Percentiles rank a stretch among this genome's conserved stretches.
These are phyloP conservation scores for Chlorodrepanis virens DNA, from an alignment of 2,113 vertebrate species.

Conservation along the genomic window DNA sequence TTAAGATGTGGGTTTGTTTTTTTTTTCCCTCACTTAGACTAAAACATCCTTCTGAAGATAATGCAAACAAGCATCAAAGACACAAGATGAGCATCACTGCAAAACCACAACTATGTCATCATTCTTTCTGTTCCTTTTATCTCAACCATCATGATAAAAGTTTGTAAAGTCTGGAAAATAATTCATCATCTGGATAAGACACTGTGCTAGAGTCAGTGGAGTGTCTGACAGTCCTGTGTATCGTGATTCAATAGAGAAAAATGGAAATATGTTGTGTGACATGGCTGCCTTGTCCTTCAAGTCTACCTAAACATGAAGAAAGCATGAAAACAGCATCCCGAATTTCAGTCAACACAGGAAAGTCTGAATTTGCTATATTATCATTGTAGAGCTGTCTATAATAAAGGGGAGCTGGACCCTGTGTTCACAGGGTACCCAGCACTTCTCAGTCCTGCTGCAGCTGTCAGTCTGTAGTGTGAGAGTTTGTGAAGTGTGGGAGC, in stretches of 20 bases:
- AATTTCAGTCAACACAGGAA: neutral
- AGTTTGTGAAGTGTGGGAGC: neutral
- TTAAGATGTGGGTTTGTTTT: neutral
- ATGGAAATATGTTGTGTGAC: neutral
- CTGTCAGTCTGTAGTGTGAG: neutral
- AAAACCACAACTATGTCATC: neutral
- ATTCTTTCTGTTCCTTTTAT: neutral
- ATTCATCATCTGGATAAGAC: neutral
- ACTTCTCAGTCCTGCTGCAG: neutral
- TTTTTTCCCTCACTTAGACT: neutral
- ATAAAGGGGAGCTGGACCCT: neutral
- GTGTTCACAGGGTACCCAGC: neutral
- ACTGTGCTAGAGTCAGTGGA: neutral
- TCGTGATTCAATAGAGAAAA: neutral
- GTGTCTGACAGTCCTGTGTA: neutral
- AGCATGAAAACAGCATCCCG: neutral
- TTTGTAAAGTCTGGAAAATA: neutral
- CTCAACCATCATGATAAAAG: neutral
- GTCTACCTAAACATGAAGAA: neutral
- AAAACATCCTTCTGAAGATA: constrained; percentile 41
- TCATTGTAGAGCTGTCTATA: neutral
- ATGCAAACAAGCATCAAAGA: neutral
- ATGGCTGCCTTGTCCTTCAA: neutral
- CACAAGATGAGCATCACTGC: neutral
- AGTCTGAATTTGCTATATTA: neutral